Base-by-base conservation (phyloP, 2,797 vertebrate species). In the Cryptoblepharus egeriae region DNA sequence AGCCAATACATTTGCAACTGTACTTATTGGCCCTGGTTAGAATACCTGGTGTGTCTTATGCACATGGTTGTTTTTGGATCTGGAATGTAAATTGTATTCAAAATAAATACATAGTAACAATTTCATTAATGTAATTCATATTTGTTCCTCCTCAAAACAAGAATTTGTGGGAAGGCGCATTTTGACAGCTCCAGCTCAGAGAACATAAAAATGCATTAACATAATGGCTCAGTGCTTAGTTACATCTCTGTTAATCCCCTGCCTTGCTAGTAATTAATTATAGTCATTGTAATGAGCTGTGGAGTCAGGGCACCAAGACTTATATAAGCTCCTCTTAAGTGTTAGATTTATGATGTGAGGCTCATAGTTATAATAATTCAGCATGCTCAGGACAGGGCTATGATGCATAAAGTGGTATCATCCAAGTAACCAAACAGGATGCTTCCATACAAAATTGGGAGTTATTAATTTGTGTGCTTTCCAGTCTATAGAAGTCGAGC, bases 391-490 rank as follows among this genome's bases (percentile, higher is more conserved):
- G 71, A 84, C n/a, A 77, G 80, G 80, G 64, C 90, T 87, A 60
- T 77, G 81, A 83, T 87, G 64, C 20, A 1, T 85, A 74, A 88
- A 87, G 76, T 88, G 88, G 81, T 79, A 65, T 88, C 85, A 70
- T 57, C 75, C 84, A 88, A 75, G 76, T 89, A 80, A 55, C 63
- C 61, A 64, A 32, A 77, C 71, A 60, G 88, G 83, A 81, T 80
- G 73, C 71, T 85, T 82, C 63, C 45, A 12, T 85, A 89, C 85
- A 88, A 58, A 82, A 85, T 91, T 78, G 85, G 9, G 79, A 67
- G n/a, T 73, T 90, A 86, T 30, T 92, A 90, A 92, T 92, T 95
- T 92, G 79, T 87, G 78, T 85, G 78, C 32, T 85, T 68, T 49
- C 73, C 81, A 84, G 64, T 83, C 85, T 90, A 73, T 82, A 63